These are phyloP conservation scores for Charanyca ferruginea DNA, from an alignment of 2,888 invertebrate species.

Conservation along the genomic window DNA sequence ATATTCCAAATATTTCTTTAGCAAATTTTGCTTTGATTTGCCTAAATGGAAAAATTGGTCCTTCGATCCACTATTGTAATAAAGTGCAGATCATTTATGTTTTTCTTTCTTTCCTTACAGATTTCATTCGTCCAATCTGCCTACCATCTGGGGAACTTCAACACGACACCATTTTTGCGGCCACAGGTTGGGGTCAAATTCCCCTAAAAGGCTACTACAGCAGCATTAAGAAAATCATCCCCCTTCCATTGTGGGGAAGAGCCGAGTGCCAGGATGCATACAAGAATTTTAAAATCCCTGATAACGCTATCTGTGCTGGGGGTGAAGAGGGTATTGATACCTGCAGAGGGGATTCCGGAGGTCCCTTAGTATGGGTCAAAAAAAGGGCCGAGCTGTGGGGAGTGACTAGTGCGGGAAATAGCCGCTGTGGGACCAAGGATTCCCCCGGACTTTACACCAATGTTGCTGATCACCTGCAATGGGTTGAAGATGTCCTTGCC, in stretches of 20 bases:
- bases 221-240: conserved; percentile 73
- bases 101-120: conserved; percentile 62
- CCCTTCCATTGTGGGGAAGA: conserved; percentile 69
- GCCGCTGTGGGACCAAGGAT: conserved; percentile 72
- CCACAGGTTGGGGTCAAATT: conserved; percentile 78
- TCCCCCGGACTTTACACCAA: conserved; percentile 78
- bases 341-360: conserved; percentile 81
- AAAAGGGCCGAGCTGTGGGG: conserved; percentile 73
- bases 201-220: conserved; percentile 66
- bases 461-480: conserved; percentile 72
- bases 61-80: neutral
- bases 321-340: conserved; percentile 75
- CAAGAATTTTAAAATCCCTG: conserved; percentile 62
- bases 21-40: no score
- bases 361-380: conserved; percentile 72
- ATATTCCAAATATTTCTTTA: no score
- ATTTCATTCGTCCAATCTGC: conserved; percentile 80
- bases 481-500: conserved; percentile 68
- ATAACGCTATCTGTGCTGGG: conserved; percentile 77
- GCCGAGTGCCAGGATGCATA: conserved; percentile 67
- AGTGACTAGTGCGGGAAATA: conserved; percentile 74
- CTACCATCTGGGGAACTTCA: conserved; percentile 68
- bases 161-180: conserved; percentile 63
- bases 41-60: no score
- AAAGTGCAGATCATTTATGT: neutral